These are phyloP conservation scores for Gymnocephalus cernua DNA, from an alignment of 2,113 vertebrate species.

Conservation along the genomic window DNA sequence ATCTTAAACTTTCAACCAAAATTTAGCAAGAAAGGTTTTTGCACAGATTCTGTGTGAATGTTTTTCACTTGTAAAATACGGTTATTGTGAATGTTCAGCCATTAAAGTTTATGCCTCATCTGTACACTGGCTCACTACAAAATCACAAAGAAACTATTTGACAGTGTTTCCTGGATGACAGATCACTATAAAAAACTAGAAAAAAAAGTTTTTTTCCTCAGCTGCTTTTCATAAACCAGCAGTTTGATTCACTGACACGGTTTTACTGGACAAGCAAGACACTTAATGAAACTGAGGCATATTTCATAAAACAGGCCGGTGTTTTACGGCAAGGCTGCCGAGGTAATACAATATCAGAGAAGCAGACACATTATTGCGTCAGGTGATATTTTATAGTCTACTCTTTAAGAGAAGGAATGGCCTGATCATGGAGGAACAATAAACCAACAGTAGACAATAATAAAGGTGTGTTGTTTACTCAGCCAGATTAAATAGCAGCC, in stretches of 20 bases:
- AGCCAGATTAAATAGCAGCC: constrained; percentile 65
- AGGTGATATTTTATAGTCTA: constrained; percentile 43
- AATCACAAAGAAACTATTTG: neutral
- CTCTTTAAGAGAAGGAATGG: constrained; percentile 65
- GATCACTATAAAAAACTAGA: neutral
- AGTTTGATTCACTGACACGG: constrained; percentile 37
- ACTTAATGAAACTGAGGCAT: constrained; percentile 45
- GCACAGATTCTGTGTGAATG: neutral
- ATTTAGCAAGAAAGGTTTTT: neutral
- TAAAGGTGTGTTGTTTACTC: constrained; percentile 61
- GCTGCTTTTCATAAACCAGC: constrained; percentile 30
- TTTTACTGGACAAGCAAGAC: constrained; percentile 62
- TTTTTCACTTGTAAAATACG: no score
- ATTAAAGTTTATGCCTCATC: neutral
- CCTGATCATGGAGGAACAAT: constrained; percentile 64
- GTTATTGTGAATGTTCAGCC: neutral
- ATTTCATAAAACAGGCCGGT: constrained; percentile 56
- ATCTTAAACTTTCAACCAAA: neutral
- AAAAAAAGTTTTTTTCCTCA: constrained; percentile 12
- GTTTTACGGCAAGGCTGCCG: constrained; percentile 34
- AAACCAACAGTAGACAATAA: constrained; percentile 67
- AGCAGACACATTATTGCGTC: constrained; percentile 47
- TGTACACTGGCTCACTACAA: neutral
- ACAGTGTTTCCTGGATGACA: neutral
- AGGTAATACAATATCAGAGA: constrained; percentile 48